Conservation (phyloP, 2,888 invertebrate species). For the Merodon equestris region DNA sequence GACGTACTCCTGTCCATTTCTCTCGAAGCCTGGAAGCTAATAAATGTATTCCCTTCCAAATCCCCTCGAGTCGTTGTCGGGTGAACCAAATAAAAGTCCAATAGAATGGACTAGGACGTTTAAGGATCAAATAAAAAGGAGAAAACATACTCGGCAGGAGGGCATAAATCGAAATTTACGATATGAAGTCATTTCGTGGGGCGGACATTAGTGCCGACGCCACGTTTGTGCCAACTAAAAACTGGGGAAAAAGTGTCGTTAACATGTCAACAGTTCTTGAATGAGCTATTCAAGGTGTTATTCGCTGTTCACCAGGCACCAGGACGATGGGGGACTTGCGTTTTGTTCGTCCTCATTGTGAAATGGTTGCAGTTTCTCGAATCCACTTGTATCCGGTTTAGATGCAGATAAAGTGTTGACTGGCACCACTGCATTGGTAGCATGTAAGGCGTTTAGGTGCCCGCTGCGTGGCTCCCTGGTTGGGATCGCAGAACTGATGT, state of each 20-base stretch:
- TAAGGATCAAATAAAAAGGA: constrained; percentile 38
- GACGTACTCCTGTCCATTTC: not conserved
- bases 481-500: too few relatives aligned
- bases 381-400: too few relatives aligned
- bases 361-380: too few relatives aligned
- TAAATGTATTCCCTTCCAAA: constrained; percentile 34
- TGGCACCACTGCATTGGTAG: too few relatives aligned
- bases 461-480: too few relatives aligned
- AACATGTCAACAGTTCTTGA: constrained; percentile 41
- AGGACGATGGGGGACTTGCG: too few relatives aligned
- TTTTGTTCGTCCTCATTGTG: too few relatives aligned
- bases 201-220: constrained; percentile 6
- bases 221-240: constrained; percentile 10
- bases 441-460: too few relatives aligned
- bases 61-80: constrained; percentile 1
- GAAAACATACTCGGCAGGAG: constrained; percentile 12
- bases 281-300: not conserved
- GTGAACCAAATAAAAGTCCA: constrained; percentile 42
- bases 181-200: constrained; percentile 38
- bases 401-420: too few relatives aligned
- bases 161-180: constrained; percentile 55
- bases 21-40: constrained; percentile 7
- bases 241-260: constrained; percentile 22
- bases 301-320: too few relatives aligned
- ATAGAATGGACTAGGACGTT: constrained; percentile 40